Conservation (phyloP, 2,888 invertebrate species). For the Agrochola lychnidis region DNA sequence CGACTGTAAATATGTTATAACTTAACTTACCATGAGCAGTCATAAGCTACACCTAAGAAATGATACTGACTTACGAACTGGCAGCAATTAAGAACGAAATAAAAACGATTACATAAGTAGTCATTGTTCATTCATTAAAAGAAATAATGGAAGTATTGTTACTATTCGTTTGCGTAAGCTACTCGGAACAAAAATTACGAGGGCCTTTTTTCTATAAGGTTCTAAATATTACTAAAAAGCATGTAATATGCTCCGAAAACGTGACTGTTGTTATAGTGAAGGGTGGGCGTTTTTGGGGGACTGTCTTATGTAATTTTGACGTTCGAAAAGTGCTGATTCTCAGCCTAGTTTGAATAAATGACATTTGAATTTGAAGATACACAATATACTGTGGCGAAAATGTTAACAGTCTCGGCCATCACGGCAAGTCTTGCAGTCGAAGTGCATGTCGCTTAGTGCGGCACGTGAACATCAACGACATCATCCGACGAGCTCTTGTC, state of each 20-base stretch:
- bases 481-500: too few species aligned
- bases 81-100: constrained; percentile 2
- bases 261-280: too few species aligned
- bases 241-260: background rate
- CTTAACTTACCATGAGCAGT: constrained; percentile 23
- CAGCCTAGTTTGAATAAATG: too few species aligned
- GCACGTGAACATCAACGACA: too few species aligned
- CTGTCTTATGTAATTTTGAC: too few species aligned
- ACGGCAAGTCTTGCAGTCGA: too few species aligned
- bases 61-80: constrained; percentile 3
- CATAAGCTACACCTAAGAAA: constrained; percentile 5
- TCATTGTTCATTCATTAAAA: constrained; percentile 54
- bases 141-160: constrained; percentile 55
- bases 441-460: too few species aligned
- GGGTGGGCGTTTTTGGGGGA: too few species aligned
- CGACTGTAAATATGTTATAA: background rate
- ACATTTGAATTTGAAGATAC: too few species aligned
- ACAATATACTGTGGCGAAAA: too few species aligned
- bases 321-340: too few species aligned
- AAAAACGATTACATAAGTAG: constrained; percentile 40
- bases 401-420: too few species aligned
- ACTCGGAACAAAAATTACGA: constrained; percentile 20
- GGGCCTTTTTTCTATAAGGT: background rate
- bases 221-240: background rate
- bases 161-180: constrained; percentile 31